phyloP scores from a whole-genome alignment of 2,888 invertebrate genomes.

The Parnassius orleans region DNA sequence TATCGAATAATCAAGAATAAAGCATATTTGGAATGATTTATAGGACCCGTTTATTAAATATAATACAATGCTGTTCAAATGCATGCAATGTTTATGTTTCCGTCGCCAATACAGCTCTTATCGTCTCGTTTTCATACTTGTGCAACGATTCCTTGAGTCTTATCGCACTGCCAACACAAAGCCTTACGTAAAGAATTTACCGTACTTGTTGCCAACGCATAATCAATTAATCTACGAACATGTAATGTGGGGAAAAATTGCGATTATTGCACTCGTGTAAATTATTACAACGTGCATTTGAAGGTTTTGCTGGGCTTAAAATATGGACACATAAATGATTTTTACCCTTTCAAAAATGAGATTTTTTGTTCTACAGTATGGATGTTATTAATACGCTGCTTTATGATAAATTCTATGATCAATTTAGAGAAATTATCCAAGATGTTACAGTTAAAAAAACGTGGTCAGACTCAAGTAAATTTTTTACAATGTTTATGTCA shows the following conservation, averaged over 20 bases:
- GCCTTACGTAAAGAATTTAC: slow-evolving; percentile 39
- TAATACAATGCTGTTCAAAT: slow-evolving; percentile 20
- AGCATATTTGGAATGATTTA: neutral
- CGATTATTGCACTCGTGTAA: neutral
- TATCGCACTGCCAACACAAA: slow-evolving; percentile 38
- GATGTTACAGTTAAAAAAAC: too few species aligned
- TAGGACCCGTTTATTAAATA: slow-evolving; percentile 16
- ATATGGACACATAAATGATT: too few species aligned
- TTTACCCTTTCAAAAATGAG: too few species aligned
- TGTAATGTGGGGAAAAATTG: slow-evolving; percentile 14
- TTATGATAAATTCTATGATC: too few species aligned
- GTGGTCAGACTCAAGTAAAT: too few species aligned
- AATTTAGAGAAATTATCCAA: too few species aligned
- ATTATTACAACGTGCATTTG: neutral
- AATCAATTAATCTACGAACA: slow-evolving; percentile 20
- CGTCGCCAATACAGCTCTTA: slow-evolving; percentile 34
- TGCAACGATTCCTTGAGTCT: slow-evolving; percentile 36
- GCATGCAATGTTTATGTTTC: slow-evolving; percentile 30
- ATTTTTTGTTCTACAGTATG: too few species aligned
- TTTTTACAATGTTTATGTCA: too few species aligned
- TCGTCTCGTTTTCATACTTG: slow-evolving; percentile 41
- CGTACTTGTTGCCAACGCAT: slow-evolving; percentile 28
- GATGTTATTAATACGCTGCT: too few species aligned
- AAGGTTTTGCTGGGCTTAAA: too few species aligned
- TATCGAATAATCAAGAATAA: too few species aligned